phyloP scores from a whole-genome alignment of 2,888 invertebrate genomes.

The Horisme vitalbata region DNA sequence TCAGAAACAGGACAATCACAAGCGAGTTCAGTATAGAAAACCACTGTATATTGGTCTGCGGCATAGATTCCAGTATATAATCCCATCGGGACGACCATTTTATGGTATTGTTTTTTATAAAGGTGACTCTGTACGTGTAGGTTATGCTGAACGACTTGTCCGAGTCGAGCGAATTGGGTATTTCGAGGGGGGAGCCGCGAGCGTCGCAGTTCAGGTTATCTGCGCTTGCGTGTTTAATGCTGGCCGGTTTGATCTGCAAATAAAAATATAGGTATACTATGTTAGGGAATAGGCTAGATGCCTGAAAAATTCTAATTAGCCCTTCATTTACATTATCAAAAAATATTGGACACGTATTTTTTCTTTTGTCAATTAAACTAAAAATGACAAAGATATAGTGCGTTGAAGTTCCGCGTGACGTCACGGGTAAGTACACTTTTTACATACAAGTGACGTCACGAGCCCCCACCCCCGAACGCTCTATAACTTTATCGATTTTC shows the following conservation, averaged over 20 bases:
- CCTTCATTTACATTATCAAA: too few relatives aligned
- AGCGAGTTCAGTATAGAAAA: slow-evolving; percentile 99
- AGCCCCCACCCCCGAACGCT: too few relatives aligned
- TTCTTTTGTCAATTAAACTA: too few relatives aligned
- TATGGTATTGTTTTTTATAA: slow-evolving; percentile 90
- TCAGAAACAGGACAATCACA: slow-evolving; percentile 97
- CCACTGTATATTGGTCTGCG: slow-evolving; percentile 99
- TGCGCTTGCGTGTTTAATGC: slow-evolving; percentile 78
- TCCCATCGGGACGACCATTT: slow-evolving; percentile 99
- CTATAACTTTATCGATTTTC: too few relatives aligned
- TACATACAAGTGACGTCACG: too few relatives aligned
- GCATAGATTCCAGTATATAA: slow-evolving; percentile 99
- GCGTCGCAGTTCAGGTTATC: slow-evolving; percentile 74
- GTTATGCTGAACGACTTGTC: slow-evolving; percentile 84
- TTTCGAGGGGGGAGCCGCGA: slow-evolving; percentile 85
- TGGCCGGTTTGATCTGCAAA: slow-evolving; percentile 77
- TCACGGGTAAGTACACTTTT: too few relatives aligned
- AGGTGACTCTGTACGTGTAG: slow-evolving; percentile 94
- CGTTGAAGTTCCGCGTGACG: too few relatives aligned
- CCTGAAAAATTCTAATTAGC: too few relatives aligned
- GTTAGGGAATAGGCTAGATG: too few relatives aligned
- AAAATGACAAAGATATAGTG: too few relatives aligned
- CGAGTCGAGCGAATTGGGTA: slow-evolving; percentile 83
- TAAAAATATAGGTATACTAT: too few relatives aligned
- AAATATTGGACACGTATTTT: too few relatives aligned